Evolutionary conservation across 64 coral and sea anemone species (phyloP), one percentile per base, ranked within the genome.

Genomic region (Montipora cactus): DNA sequence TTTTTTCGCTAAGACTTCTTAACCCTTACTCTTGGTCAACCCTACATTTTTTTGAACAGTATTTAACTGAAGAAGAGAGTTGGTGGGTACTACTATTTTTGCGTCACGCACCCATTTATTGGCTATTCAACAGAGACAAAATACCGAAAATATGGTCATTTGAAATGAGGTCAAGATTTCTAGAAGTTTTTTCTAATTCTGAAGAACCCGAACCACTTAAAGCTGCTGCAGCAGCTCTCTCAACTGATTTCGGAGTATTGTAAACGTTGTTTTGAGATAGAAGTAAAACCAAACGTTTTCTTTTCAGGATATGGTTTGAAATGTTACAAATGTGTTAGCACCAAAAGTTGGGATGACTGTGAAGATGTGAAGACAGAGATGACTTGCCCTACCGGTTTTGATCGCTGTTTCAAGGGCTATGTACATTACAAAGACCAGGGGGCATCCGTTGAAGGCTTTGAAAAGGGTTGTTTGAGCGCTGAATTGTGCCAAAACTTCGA

Each of bases 291-390:
- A 37, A 37, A 37, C 37, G 52, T 21, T 74, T 44, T 28, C 46
- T 45, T 8, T 12, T 5, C 4, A 44, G 28, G 22, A 12, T 9
- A 11, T 11, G 74, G 74, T 12, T 76, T 76, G 37, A 44, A 76
- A 37, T 76, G 74, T 76, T 76, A 76, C 14, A 7, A 37, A 2
- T 76, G 74, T 46, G 6, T 5, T 8, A 76, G 74, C 74, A 76
- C 74, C 4, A 76, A 76, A 10, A 76, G 74, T 45, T 76, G 74
- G 74, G 74, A 44, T 76, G 12, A 76, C 74, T 76, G 74, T 46
- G 28, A 44, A 9, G 10, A 13, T 23, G 25, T 44, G 21, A 7
- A 45, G 25, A 14, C 44, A 47, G 74, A 44, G 37, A 9, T 11
- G 25, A 76, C 22, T 9, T 76, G 74, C 12, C 2, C 37, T 46